Base-by-base conservation (phyloP, 2,113 vertebrate genomes). In the Taurulus bubalis region DNA sequence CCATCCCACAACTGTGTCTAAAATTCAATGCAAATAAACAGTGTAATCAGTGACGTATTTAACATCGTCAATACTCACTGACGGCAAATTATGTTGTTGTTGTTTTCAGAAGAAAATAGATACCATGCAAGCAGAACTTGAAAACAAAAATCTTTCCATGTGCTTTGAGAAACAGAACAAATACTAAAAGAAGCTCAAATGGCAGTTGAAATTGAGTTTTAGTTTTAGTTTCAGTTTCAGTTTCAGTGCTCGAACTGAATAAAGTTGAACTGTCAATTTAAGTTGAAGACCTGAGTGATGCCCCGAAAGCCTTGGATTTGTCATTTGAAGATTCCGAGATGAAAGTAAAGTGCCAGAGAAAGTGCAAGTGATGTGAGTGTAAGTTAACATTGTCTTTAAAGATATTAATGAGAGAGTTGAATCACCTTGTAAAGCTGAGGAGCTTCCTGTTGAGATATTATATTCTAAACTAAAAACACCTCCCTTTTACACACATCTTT, bases 321-420 rank as follows among this genome's bases (percentile, higher is more conserved):
- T 53, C 32, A 59, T 14, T 47, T 67, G 24, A 62, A 34, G 47
- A 45, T 18, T 34, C 8, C 15, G 49, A 22, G 62, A 38, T 68
- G 18, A 76, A 53, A 81, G 8, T 20, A 64, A 55, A 40, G 20
- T 18, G 58, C n/a, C 56, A 40, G 24, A 45, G 53, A 45, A 45
- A 45, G 42, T 45, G 12, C 42, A 45, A 45, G 42, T 45, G 42
- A 45, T 45, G 42, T 45, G 42, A 45, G 14, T 45, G 14, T 42
- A 11, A 42, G 10, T 42, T 42, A 42, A 42, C 3, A 6, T 34
- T 34, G 34, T 6, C 12, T 40, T 8, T 42, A 42, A 42, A 42
- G 40, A 42, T 11, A 42, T 14, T 14, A 3, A 14, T 42, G 40
- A 42, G 38, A 40, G 6, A 11, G 40, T 42, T 42, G 12, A 42